Evolutionary conservation across 2,113 vertebrate genomes (phyloP).

Genomic region (Phyllopteryx taeniolatus): DNA sequence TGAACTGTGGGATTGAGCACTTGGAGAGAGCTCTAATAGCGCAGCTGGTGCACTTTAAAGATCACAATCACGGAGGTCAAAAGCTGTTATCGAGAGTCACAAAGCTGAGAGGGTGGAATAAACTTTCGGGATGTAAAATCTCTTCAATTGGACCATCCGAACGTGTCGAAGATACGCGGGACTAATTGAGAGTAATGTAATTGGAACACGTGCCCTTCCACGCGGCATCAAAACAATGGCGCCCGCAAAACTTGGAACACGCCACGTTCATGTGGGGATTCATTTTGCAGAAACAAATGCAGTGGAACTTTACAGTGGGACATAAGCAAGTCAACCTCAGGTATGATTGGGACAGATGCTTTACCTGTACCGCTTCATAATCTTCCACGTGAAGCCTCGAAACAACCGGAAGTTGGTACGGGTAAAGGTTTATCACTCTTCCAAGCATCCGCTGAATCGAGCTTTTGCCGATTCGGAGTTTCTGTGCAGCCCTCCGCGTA

Average conservation of each 20-base stretch:
- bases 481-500: too few species aligned
- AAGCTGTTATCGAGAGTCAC: constrained; percentile 22
- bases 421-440: too few species aligned
- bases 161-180: not conserved
- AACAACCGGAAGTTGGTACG: too few species aligned
- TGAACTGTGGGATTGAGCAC: constrained; percentile 17
- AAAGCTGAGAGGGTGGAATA: constrained; percentile 16
- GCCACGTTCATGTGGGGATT: not conserved
- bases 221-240: not conserved
- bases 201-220: not conserved
- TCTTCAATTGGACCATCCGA: not conserved
- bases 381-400: too few species aligned
- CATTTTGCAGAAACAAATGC: not conserved
- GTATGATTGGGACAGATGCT: not conserved
- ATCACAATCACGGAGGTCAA: constrained; percentile 17
- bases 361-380: too few species aligned
- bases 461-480: too few species aligned
- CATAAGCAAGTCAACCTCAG: too few species aligned
- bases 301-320: not conserved
- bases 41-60: not conserved
- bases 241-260: not conserved
- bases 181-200: not conserved
- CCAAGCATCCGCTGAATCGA: too few species aligned
- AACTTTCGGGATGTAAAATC: constrained; percentile 2
- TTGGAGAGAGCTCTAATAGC: constrained; percentile 13